These are phyloP conservation scores for Labroides dimidiatus DNA, from an alignment of 2,797 vertebrate genomes.

Conservation along the genomic window DNA sequence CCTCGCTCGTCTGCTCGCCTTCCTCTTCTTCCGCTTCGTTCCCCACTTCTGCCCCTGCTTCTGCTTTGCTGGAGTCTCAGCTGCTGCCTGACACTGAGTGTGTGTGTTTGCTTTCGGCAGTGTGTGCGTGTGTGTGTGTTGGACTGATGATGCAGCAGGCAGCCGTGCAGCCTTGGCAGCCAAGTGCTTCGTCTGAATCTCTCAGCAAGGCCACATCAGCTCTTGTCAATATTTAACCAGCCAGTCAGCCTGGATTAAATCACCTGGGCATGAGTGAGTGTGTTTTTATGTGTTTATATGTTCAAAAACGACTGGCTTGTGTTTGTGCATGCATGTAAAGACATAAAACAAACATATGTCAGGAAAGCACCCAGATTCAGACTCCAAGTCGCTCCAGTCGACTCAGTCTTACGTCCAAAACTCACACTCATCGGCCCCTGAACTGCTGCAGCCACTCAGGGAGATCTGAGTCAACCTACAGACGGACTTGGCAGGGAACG, in stretches of 20 bases:
- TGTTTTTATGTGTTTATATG: conserved; percentile 41
- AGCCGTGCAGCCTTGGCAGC: conserved; percentile 57
- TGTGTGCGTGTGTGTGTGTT: conserved; percentile 35
- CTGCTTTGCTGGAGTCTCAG: conserved; percentile 63
- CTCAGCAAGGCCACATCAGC: conserved; percentile 63
- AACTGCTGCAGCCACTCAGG: conserved; percentile 23
- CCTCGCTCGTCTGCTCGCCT: conserved; percentile 11
- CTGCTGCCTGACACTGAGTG: conserved; percentile 66
- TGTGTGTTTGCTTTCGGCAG: conserved; percentile 45
- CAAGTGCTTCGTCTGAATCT: conserved; percentile 60
- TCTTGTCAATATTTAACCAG: conserved; percentile 89
- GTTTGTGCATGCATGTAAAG: conserved; percentile 33
- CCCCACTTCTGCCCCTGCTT: conserved; percentile 60
- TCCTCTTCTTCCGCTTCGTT: conserved; percentile 64
- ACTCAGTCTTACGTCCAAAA: conserved; percentile 10
- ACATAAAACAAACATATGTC: conserved; percentile 55
- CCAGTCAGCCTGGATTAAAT: conserved; percentile 82
- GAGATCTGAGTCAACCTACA: conserved; percentile 17
- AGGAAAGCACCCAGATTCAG: conserved; percentile 21
- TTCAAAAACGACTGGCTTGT: conserved; percentile 13
- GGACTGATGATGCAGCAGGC: conserved; percentile 70
- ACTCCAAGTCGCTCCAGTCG: not conserved
- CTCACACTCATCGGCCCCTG: conserved; percentile 38
- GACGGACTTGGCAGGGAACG: conserved; percentile 29
- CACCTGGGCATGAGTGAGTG: conserved; percentile 71